Evolutionary conservation across 1,140 invertebrate genomes (phyloP).

Genomic region (Leptinotarsa defecta): DNA sequence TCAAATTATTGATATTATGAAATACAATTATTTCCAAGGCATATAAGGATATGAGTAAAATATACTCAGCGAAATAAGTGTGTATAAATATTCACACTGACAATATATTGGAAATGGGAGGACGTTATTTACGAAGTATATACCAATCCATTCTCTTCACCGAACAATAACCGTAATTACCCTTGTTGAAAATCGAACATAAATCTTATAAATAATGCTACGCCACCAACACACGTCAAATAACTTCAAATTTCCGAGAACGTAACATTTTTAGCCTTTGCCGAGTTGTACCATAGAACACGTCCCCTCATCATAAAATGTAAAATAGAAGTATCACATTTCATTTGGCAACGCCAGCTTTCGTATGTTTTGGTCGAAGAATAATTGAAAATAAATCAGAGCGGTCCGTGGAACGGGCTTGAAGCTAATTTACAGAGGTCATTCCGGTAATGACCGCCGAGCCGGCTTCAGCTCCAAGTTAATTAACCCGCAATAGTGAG

Average conservation of each 20-base stretch:
- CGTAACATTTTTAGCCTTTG: background rate
- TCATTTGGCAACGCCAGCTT: slow-evolving; percentile 11
- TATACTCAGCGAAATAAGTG: too few relatives aligned
- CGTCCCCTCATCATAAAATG: slow-evolving; percentile 8
- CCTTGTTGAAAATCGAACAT: background rate
- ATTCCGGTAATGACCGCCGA: slow-evolving; percentile 36
- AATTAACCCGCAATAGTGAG: slow-evolving; percentile 32
- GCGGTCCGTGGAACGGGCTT: slow-evolving; percentile 19
- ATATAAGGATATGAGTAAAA: too few relatives aligned
- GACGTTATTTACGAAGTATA: background rate
- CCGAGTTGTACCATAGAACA: background rate
- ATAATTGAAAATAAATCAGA: slow-evolving; percentile 42
- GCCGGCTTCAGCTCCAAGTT: slow-evolving; percentile 31
- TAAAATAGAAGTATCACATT: slow-evolving; percentile 17
- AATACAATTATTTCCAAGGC: too few relatives aligned
- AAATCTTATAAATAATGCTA: background rate
- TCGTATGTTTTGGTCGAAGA: slow-evolving; percentile 29
- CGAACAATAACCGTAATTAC: background rate
- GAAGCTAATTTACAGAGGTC: slow-evolving; percentile 37
- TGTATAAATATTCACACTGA: too few relatives aligned
- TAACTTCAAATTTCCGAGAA: slow-evolving; percentile 5
- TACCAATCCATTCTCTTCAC: background rate
- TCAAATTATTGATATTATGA: too few relatives aligned
- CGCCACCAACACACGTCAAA: background rate
- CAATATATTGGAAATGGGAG: too few relatives aligned